Evolutionary conservation across 2,113 vertebrate species (phyloP).

Genomic region (Dipodomys spectabilis): DNA sequence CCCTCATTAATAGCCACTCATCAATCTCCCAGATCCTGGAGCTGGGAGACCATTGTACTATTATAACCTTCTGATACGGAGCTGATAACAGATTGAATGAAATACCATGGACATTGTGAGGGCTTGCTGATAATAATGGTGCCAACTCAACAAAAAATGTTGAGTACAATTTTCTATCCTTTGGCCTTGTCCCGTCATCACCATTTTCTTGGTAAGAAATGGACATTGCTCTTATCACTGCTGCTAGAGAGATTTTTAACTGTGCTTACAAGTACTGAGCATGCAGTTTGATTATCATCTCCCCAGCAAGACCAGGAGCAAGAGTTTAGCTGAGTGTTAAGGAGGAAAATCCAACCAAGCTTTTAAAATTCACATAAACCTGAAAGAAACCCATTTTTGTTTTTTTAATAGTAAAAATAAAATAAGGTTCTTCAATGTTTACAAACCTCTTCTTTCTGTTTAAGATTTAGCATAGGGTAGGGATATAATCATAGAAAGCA

Average conservation of each 20-base stretch:
- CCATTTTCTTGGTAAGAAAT: background rate
- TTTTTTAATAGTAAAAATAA: background rate
- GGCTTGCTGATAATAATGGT: background rate
- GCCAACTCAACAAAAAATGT: conserved; percentile 31
- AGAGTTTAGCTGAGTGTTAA: background rate
- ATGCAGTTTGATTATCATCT: background rate
- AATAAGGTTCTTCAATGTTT: background rate
- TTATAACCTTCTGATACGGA: background rate
- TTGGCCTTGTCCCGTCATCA: background rate
- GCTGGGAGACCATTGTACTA: background rate
- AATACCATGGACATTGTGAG: background rate
- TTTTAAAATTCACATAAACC: background rate
- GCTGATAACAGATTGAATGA: background rate
- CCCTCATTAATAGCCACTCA: background rate
- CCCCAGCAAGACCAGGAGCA: background rate
- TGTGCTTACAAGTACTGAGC: background rate
- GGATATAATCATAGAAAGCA: background rate
- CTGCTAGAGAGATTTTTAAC: background rate
- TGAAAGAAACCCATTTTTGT: background rate
- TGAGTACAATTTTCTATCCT: conserved; percentile 27
- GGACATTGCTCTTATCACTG: background rate
- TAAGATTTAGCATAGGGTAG: background rate
- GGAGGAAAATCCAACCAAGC: background rate
- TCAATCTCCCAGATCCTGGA: background rate
- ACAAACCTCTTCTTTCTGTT: background rate